Evolutionary conservation across 2,888 invertebrate species (phyloP).

Genomic region (Chrysodeixis includens): DNA sequence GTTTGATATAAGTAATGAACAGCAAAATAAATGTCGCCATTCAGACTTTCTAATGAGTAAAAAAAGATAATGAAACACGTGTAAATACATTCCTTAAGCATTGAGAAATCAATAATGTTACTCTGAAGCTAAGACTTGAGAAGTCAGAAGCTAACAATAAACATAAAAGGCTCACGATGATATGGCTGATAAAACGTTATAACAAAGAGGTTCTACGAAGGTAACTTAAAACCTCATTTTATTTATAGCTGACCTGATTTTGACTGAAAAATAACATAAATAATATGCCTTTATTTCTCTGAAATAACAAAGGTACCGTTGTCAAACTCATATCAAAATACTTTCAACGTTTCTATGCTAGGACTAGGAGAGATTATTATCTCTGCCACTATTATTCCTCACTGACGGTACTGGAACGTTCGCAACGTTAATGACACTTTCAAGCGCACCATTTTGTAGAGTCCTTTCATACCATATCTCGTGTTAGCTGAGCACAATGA

Average conservation of each 20-base stretch:
- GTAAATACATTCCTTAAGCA: too few relatives aligned
- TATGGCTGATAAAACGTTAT: too few relatives aligned
- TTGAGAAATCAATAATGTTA: too few relatives aligned
- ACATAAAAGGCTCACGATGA: too few relatives aligned
- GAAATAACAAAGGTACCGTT: neutral
- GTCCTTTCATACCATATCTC: slow-evolving; percentile 47
- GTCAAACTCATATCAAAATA: neutral
- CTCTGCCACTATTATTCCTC: slow-evolving; percentile 12
- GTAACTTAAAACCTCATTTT: too few relatives aligned
- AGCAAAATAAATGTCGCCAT: too few relatives aligned
- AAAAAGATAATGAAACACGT: too few relatives aligned
- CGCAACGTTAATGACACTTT: slow-evolving; percentile 34
- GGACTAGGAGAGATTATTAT: neutral
- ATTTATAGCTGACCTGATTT: neutral
- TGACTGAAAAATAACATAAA: neutral
- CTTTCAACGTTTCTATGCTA: neutral
- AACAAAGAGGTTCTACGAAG: too few relatives aligned
- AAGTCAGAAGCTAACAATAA: too few relatives aligned
- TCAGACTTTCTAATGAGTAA: too few relatives aligned
- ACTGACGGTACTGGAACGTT: neutral
- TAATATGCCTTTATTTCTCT: neutral
- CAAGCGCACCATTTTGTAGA: slow-evolving; percentile 23
- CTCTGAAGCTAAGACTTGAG: too few relatives aligned
- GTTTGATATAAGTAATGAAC: too few relatives aligned
- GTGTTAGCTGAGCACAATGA: slow-evolving; percentile 58